Base-by-base conservation (phyloP, 2,888 invertebrate species). In the Pelosia muscerda region DNA sequence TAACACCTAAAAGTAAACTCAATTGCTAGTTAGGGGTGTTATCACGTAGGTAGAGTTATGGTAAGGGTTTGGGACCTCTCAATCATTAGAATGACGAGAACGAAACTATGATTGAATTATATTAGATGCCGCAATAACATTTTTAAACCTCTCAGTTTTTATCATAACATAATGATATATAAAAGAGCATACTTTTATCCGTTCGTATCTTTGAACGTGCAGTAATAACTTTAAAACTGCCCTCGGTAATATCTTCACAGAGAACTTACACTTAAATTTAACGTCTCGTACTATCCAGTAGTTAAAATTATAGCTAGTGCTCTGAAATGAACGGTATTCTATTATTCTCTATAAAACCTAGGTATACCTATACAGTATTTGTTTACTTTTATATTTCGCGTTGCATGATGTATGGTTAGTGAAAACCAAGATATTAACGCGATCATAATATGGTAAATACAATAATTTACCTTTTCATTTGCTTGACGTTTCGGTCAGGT, bases 211-310 rank as follows among this genome's bases (percentile, higher is more conserved):
- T 58, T 65, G 23, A 65, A 60, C 60, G 66, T 26, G 22, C 9
- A 5, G 42, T 42, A 19, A n/a, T 26, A 66, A 62, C 38, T 58
- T 67, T 38, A 62, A 69, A 63, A 65, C 55, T 66, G 56, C 38
- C 60, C 31, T 31, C 26, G 57, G 19, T 25, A 55, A 28, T 38
- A 53, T 31, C 38, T 26, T 19, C 13, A 65, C 19, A 26, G 28
- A 4, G 19, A 49, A 53, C 13, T 34, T 59, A 9, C 55, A 59
- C 57, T 70, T 22, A 10, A n/a, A 61, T 72, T 73, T 23, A 66
- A 70, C 49, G 38, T 25, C 31, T 34, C 55, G 25, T 26, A 22
- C 34, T 34, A 15, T 34, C 53, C 49, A 54, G 2, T 23, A 57
- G 19, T 68, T 62, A 66, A 66, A 23, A 25, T 38, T 10, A 65